phyloP scores from a whole-genome alignment of 1,140 invertebrate species.

The Sogatella furcifera region DNA sequence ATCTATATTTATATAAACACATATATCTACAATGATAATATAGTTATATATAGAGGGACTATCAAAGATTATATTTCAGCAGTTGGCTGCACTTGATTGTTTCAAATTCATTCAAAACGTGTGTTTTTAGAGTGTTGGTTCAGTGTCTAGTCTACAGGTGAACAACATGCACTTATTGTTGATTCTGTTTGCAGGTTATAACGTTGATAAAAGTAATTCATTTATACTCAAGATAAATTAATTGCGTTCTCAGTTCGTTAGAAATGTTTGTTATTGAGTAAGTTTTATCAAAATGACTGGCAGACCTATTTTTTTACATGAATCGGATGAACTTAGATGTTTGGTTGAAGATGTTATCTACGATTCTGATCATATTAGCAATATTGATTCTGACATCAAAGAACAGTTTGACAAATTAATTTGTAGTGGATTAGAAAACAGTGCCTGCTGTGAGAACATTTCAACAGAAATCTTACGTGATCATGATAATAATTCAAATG shows the following conservation, averaged over 20 bases:
- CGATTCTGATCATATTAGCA: conserved; percentile 1
- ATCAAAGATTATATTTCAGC: neutral
- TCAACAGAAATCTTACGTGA: no score
- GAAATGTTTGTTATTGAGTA: no score
- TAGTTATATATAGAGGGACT: neutral
- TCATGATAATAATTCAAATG: no score
- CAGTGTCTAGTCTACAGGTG: neutral
- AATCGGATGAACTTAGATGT: neutral
- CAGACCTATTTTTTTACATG: neutral
- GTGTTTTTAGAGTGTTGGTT: neutral
- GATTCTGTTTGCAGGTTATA: neutral
- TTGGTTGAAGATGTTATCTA: neutral
- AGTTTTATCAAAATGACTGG: neutral
- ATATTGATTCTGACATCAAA: conserved; percentile 1
- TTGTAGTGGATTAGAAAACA: neutral
- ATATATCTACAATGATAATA: neutral
- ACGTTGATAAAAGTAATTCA: no score
- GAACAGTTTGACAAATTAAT: neutral
- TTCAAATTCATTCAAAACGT: neutral
- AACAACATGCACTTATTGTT: neutral
- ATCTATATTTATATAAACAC: neutral
- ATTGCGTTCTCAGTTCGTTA: no score
- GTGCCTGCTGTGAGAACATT: neutral
- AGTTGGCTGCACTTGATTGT: neutral
- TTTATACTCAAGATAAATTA: neutral